Evolutionary conservation across 2,888 invertebrate genomes (phyloP).

Genomic region (Pegoplata infirma): DNA sequence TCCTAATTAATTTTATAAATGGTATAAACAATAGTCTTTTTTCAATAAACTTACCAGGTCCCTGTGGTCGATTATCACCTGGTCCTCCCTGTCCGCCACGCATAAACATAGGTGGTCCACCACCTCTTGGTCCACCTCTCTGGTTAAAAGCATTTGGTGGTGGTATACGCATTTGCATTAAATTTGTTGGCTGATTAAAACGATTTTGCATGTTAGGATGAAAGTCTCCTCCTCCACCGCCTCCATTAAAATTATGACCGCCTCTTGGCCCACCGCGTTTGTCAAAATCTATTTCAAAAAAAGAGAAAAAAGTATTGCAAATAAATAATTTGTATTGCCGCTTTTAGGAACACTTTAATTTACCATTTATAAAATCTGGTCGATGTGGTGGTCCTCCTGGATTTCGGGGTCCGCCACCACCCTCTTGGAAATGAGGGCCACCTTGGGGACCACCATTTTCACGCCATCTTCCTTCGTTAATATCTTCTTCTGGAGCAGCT

Average conservation of each 20-base stretch:
- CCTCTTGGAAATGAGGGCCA: conserved; percentile 64
- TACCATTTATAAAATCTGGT: conserved; percentile 73
- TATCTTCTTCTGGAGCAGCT: conserved; percentile 78
- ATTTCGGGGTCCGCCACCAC: conserved; percentile 64
- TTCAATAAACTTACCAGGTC: conserved; percentile 67
- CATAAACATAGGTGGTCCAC: conserved; percentile 65
- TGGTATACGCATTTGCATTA: conserved; percentile 77
- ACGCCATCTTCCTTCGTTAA: conserved; percentile 67
- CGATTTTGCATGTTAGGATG: conserved; percentile 76
- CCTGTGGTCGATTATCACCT: conserved; percentile 70
- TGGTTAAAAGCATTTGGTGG: conserved; percentile 74
- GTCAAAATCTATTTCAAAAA: conserved; percentile 70
- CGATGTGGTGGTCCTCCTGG: conserved; percentile 66
- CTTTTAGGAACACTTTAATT: conserved; percentile 27
- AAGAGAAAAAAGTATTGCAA: too few species aligned
- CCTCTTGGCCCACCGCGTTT: conserved; percentile 66
- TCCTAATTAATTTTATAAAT: too few species aligned
- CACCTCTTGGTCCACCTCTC: conserved; percentile 71
- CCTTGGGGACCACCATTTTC: conserved; percentile 66
- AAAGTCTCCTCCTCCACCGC: conserved; percentile 72
- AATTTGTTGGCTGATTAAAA: conserved; percentile 76
- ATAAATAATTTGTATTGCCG: too few species aligned
- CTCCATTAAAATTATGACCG: conserved; percentile 67
- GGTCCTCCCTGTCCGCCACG: conserved; percentile 65
- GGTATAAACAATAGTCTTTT: not conserved